Evolutionary conservation across 2,113 vertebrate species (phyloP).

Genomic region (Axis porcinus): DNA sequence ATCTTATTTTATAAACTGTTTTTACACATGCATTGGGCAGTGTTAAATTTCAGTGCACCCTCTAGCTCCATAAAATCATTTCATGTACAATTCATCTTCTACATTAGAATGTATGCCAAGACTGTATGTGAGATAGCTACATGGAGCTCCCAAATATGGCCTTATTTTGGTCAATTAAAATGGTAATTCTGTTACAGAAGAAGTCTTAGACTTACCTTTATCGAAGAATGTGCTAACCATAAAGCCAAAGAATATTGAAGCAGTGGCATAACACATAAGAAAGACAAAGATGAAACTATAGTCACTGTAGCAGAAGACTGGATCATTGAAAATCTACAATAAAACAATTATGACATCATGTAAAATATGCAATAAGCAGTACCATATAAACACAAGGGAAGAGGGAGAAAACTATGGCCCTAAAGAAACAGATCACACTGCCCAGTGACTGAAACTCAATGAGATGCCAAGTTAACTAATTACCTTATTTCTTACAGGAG

Average conservation of each 20-base stretch:
- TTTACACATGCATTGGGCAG: background rate
- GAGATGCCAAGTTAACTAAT: background rate
- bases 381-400: background rate
- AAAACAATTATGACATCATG: constrained; percentile 11
- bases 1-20: background rate
- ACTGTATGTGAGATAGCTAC: background rate
- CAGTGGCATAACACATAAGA: constrained; percentile 86
- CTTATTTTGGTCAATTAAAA: constrained; percentile 5
- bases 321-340: constrained; percentile 30
- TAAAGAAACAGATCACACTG: background rate
- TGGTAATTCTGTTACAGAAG: background rate
- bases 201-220: constrained; percentile 83
- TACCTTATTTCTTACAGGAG: background rate
- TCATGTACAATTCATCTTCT: background rate
- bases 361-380: background rate
- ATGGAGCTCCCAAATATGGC: background rate
- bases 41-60: background rate
- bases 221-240: constrained; percentile 97
- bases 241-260: constrained; percentile 95
- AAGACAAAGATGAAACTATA: constrained; percentile 91
- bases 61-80: background rate
- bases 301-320: constrained; percentile 91
- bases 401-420: background rate
- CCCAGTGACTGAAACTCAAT: background rate
- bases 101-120: background rate